Conservation (phyloP, 2,113 vertebrate species). For the Tiliqua scincoides region DNA sequence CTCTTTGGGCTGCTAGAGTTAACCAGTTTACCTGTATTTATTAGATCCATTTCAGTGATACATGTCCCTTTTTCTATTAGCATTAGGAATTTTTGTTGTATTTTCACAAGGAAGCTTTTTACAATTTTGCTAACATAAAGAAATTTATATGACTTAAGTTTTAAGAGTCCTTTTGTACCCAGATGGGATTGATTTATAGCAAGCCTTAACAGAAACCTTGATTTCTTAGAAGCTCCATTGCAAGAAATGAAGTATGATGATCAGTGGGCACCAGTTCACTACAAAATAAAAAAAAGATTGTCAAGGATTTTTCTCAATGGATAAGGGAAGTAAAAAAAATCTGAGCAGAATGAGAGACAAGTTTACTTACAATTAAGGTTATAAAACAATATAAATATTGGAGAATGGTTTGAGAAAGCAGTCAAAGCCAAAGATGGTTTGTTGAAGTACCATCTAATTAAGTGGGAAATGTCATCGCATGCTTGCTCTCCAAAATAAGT, state of each 20-base stretch:
- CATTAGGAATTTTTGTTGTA: background rate
- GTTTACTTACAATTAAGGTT: background rate
- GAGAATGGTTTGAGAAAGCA: background rate
- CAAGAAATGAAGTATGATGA: background rate
- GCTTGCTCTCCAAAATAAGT: too few relatives aligned
- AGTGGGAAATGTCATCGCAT: background rate
- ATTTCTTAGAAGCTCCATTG: background rate
- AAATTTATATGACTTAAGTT: background rate
- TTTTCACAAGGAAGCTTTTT: background rate
- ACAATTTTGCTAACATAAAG: background rate
- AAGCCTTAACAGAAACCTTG: background rate
- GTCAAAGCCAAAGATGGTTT: background rate
- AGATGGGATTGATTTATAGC: background rate
- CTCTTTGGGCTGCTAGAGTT: background rate
- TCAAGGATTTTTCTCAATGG: background rate
- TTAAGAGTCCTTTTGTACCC: background rate
- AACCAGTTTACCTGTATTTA: background rate
- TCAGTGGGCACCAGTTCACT: too few relatives aligned
- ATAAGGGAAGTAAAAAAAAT: background rate
- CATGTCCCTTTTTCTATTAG: background rate
- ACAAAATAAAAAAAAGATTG: background rate
- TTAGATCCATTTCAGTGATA: background rate
- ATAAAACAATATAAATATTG: background rate
- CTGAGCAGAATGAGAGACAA: background rate
- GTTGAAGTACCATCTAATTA: background rate